These are phyloP conservation scores for Teinopalpus imperialis DNA, from an alignment of 2,888 invertebrate species.

Conservation along the genomic window DNA sequence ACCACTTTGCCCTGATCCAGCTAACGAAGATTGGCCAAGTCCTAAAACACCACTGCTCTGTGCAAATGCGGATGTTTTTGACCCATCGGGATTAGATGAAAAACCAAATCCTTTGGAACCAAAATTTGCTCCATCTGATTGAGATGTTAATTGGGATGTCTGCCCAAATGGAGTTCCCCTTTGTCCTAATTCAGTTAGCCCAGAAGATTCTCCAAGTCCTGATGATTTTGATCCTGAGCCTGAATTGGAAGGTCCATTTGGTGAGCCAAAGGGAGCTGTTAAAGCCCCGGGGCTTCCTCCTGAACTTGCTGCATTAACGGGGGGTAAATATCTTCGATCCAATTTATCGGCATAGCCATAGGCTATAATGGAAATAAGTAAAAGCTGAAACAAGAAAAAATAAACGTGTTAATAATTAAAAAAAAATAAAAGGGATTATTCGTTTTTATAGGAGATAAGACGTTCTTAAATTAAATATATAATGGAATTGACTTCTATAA, in stretches of 20 bases:
- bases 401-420: too few species aligned
- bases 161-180: not conserved
- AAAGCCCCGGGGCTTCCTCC: conserved; percentile 69
- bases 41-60: conserved; percentile 10
- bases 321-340: conserved; percentile 71
- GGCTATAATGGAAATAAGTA: conserved; percentile 64
- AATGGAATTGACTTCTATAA: too few species aligned
- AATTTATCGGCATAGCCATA: conserved; percentile 68
- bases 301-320: conserved; percentile 61
- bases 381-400: conserved; percentile 59
- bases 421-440: too few species aligned
- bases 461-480: too few species aligned
- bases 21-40: conserved; percentile 22
- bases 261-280: conserved; percentile 47
- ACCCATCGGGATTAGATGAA: conserved; percentile 28
- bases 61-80: conserved; percentile 25
- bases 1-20: conserved; percentile 1
- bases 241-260: conserved; percentile 21
- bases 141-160: conserved; percentile 3
- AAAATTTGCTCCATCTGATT: conserved; percentile 8
- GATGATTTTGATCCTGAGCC: conserved; percentile 5
- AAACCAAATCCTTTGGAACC: conserved; percentile 15
- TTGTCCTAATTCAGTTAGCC: not conserved
- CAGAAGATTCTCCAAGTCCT: conserved; percentile 11
- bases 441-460: too few species aligned